Evolutionary conservation across 2,113 vertebrate genomes (phyloP).

Genomic region (Circaetus cinerascens): DNA sequence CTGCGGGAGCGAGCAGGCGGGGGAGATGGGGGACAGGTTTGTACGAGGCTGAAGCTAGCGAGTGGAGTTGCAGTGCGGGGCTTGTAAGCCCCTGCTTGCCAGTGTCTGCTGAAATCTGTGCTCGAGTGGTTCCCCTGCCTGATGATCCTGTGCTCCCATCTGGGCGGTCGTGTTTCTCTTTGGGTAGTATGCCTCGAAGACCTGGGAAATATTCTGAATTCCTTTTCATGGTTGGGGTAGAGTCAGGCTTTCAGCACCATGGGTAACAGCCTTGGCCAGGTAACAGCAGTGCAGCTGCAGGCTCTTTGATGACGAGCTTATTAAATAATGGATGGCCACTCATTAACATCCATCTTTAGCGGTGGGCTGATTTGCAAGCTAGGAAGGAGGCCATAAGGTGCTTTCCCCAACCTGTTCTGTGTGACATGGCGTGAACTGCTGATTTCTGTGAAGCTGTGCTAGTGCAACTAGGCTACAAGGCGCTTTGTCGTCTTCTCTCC

Average conservation of each 20-base stretch:
- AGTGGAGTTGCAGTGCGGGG: neutral
- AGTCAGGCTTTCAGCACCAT: neutral
- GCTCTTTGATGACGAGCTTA: neutral
- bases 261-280: neutral
- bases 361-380: neutral
- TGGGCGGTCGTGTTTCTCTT: accelerated
- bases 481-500: accelerated
- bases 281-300: neutral
- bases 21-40: neutral
- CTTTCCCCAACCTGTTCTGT: neutral
- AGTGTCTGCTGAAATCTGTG: neutral
- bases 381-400: neutral
- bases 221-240: neutral
- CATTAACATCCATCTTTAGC: neutral
- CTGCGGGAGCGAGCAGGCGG: neutral
- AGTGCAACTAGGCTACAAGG: neutral
- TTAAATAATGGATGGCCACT: slow-evolving; percentile 35
- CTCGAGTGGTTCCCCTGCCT: accelerated
- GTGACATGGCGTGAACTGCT: neutral
- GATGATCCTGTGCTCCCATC: neutral
- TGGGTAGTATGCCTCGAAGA: accelerated
- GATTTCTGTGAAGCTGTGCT: neutral
- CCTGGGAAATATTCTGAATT: neutral
- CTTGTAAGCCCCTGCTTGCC: neutral
- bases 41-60: accelerated